A percentile compares a stretch with the other conserved stretches of the same genome.
These are phyloP conservation scores for Aporrectodea caliginosa DNA, from an alignment of 1,140 invertebrate species.

Conservation along the genomic window DNA sequence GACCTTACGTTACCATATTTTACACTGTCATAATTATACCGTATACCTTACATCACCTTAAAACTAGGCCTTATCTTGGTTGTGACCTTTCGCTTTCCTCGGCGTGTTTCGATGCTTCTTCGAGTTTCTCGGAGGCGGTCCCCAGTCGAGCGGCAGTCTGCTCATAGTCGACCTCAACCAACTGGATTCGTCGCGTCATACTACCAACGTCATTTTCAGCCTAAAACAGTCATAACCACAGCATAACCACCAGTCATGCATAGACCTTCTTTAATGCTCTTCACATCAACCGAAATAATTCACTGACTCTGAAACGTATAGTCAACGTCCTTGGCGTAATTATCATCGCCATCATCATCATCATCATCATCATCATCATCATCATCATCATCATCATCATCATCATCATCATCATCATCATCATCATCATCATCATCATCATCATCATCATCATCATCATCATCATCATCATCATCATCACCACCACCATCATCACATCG, in stretches of 20 bases:
- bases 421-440: conserved; percentile 24
- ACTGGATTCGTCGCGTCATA: conserved; percentile 94
- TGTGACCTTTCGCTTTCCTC: conserved; percentile 96
- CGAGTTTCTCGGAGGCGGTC: conserved; percentile 92
- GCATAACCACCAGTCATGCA: background rate
- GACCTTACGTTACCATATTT: too few species aligned
- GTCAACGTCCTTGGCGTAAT: too few species aligned
- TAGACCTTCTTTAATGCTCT: background rate
- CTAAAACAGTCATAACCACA: conserved; percentile 64
- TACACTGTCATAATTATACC: too few species aligned
- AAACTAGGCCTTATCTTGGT: too few species aligned
- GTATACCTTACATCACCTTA: too few species aligned
- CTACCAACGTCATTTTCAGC: conserved; percentile 97
- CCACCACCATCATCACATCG: conserved; percentile 3
- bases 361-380: conserved; percentile 29
- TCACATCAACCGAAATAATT: background rate
- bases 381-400: conserved; percentile 33
- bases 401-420: conserved; percentile 28
- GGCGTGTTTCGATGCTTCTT: conserved; percentile 96
- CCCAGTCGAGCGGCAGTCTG: conserved; percentile 95
- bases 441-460: conserved; percentile 26
- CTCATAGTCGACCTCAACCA: conserved; percentile 97
- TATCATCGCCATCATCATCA: conserved; percentile 18
- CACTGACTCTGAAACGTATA: too few species aligned
- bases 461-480: conserved; percentile 25